Conservation (phyloP, 2,888 invertebrate genomes). For the Antheraea assamensis region DNA sequence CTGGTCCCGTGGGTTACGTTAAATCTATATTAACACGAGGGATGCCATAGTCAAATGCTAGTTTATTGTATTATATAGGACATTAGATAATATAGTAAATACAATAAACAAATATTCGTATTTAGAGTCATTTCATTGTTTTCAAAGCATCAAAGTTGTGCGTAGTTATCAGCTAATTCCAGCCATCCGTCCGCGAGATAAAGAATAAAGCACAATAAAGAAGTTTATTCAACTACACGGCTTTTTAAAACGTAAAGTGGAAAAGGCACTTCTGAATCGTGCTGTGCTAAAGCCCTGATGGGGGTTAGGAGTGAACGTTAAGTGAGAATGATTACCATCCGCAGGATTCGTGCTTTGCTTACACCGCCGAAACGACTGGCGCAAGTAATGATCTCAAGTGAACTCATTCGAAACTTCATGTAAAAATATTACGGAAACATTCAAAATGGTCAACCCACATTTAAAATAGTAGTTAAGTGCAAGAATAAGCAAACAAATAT, state of each 20-base stretch:
- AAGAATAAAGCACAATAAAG: constrained; percentile 1
- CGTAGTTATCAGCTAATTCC: not conserved
- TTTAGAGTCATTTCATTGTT: not conserved
- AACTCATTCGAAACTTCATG: not conserved
- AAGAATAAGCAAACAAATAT: not conserved
- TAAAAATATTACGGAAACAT: not conserved
- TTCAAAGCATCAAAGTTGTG: not conserved
- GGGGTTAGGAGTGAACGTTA: constrained; percentile 41
- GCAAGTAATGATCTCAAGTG: not conserved
- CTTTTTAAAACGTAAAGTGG: constrained; percentile 31
- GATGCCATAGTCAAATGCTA: too few species aligned
- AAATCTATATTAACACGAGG: too few species aligned
- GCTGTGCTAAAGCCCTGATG: constrained; percentile 39
- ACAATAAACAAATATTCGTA: not conserved
- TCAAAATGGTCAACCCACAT: not conserved
- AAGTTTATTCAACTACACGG: not conserved
- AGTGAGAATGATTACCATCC: constrained; percentile 52
- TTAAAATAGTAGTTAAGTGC: not conserved
- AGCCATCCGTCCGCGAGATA: not conserved
- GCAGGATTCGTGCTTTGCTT: constrained; percentile 28
- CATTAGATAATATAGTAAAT: too few species aligned
- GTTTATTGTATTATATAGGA: too few species aligned
- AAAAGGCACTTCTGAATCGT: constrained; percentile 33
- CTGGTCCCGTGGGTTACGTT: too few species aligned
- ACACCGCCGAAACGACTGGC: not conserved